Evolutionary conservation across 2,113 vertebrate species (phyloP).

Genomic region (Sclerurus mexicanus): DNA sequence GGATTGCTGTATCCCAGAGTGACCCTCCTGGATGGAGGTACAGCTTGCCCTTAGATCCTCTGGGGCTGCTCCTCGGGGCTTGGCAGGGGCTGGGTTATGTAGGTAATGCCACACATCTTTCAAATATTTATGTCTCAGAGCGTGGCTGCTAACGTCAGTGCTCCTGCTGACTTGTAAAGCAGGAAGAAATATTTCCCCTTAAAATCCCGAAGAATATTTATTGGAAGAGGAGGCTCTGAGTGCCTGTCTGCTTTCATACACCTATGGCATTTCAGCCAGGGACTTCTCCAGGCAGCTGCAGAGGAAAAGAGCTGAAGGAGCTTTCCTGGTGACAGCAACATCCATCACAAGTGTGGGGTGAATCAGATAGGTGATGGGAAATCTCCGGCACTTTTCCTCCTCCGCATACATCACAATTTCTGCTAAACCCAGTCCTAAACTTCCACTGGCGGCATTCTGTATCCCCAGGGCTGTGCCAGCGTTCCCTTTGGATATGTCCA

Average conservation of each 20-base stretch:
- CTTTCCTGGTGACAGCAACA: background rate
- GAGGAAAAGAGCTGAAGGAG: background rate
- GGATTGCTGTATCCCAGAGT: background rate
- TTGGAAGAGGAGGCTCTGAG: background rate
- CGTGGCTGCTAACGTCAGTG: background rate
- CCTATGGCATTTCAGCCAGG: background rate
- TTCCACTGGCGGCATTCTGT: background rate
- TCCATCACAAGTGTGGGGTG: background rate
- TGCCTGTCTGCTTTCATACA: background rate
- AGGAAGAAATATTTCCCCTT: background rate
- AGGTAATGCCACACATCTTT: background rate
- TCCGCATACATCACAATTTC: background rate
- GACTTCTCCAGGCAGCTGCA: background rate
- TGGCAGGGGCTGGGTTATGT: background rate
- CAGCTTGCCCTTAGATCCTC: background rate
- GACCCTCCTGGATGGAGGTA: background rate
- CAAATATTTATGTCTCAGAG: background rate
- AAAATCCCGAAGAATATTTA: background rate
- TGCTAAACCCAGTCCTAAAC: background rate
- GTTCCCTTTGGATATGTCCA: background rate
- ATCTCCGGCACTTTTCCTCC: background rate
- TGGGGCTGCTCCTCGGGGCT: fast-evolving
- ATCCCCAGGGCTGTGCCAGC: background rate
- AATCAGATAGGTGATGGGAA: background rate
- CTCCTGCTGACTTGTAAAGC: background rate